phyloP scores from a whole-genome alignment of 2,113 vertebrate genomes.

The Chaetodon auriga region DNA sequence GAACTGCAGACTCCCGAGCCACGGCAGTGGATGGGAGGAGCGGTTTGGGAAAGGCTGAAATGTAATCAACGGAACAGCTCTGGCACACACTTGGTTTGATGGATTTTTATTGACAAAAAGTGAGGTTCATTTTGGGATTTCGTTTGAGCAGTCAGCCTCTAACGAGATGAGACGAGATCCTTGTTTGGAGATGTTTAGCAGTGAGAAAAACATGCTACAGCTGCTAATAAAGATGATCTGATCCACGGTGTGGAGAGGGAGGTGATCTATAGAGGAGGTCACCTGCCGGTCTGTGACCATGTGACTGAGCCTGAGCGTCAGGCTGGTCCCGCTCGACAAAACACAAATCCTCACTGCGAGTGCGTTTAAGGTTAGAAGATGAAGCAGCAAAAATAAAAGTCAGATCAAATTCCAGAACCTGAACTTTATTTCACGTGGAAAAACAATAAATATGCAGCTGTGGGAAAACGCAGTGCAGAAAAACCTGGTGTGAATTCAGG shows the following conservation, averaged over 20 bases:
- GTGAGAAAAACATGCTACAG: too few relatives aligned
- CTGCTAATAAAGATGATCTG: neutral
- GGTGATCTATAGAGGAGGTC: neutral
- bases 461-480: neutral
- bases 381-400: neutral
- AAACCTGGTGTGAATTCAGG: neutral
- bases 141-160: neutral
- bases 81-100: slow-evolving; percentile 24
- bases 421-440: neutral
- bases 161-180: neutral
- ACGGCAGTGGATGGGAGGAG: neutral
- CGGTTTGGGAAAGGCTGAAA: neutral
- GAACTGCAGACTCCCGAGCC: neutral
- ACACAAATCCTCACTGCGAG: neutral
- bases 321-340: neutral
- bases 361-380: neutral
- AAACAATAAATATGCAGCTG: neutral
- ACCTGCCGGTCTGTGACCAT: slow-evolving; percentile 9
- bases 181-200: neutral
- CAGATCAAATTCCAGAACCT: neutral
- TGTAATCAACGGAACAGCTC: slow-evolving; percentile 34
- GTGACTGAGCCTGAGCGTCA: neutral
- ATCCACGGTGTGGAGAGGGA: neutral
- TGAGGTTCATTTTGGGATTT: neutral
- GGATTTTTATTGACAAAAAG: neutral